Base-by-base conservation (phyloP, 2,113 vertebrate species). In the Chlamydotis undulata region DNA sequence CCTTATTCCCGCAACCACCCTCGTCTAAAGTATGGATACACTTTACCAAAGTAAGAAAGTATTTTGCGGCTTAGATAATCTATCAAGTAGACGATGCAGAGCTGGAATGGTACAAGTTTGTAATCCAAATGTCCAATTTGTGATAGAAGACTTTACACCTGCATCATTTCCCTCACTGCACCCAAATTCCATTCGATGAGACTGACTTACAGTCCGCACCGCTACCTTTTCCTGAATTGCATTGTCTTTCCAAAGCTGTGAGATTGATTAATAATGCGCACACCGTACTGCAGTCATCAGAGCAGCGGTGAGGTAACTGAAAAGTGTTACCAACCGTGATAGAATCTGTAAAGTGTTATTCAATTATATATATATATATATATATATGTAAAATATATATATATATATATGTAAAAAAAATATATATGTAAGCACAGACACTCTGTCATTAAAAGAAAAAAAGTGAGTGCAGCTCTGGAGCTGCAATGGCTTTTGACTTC, bases 61-160 rank as follows among this genome's bases (percentile, higher is more conserved):
- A 16, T 77, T 96, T 61, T 95, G 25, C 28, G 75, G 47, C 7
- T 78, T 61, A 56, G 61, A 60, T 47, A 33, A 89, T 94, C 65
- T 28, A 87, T 93, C 90, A 95, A 53, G 76, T 25, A 60, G 79
- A 24, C 1, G 8, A 33, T 57, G 31, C 81, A 91, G 39, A 87
- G 61, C 83, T 93, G 56, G 50, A 86, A 56, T 56, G 19, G 52
- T 60, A 53, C 10, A 24, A 64, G 19, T 79, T 85, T 82, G 55
- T 87, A 47, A 88, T 89, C 14, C 29, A 82, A 28, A 94, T 90
- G 59, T 76, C n/a, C 80, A 43, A 78, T 78, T 68, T 93, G 29
- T 69, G 60, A 56, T 50, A 76, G 79, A 79, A 81, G 41, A 22
- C 70, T 73, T 39, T 61, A 43, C 12, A 79, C 41, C 60, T 64